Base-by-base conservation (phyloP, 1,140 invertebrate genomes). In the Nylanderia fulva region DNA sequence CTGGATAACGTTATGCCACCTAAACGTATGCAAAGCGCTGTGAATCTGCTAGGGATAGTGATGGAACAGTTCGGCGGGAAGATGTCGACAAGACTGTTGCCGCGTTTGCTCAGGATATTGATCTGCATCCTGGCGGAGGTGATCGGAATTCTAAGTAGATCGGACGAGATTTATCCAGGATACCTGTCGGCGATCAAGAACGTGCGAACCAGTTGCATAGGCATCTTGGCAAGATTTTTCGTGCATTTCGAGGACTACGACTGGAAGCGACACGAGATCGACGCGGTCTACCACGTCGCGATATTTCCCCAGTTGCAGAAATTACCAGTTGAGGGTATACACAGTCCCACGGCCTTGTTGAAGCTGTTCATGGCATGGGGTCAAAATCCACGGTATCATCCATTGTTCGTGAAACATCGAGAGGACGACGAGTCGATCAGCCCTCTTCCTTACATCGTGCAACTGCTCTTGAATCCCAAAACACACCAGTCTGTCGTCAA, bases 11-110 rank as follows among this genome's bases (percentile, higher is more conserved):
- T 96, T 3, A 95, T 96, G 63, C 96, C 97, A 24, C 97, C 97
- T 2, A 97, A 97, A 90, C 96, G 96, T 68, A 92, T 98, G 15
- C 96, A 97, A 77, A 97, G 98, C 86, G 95, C 97, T 7, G 93
- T 98, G 0, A 97, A 98, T 94, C 95, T 98, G 6, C 94, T 99
- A 56, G 96, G 96, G 56, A 96, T 97, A 21, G 96, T 99, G 27
- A 96, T 98, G n/a, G 97, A 98, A 92, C 97, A 99, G 93, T 97
- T 99, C 91, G 98, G 98, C 0, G 97, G 97, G 15, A 96, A 97
- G 66, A 96, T 98, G 93, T 95, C 95, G 48, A 94, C 96, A 1
- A 92, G 95, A 63, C 94, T 98, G 36, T 92, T 98, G n/a, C 95
- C 95, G 0, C 96, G 96, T 68, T 93, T 99, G 11, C 90, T 98